Conservation (phyloP, 2,797 vertebrate genomes). For the Ptychadena robeensis region DNA sequence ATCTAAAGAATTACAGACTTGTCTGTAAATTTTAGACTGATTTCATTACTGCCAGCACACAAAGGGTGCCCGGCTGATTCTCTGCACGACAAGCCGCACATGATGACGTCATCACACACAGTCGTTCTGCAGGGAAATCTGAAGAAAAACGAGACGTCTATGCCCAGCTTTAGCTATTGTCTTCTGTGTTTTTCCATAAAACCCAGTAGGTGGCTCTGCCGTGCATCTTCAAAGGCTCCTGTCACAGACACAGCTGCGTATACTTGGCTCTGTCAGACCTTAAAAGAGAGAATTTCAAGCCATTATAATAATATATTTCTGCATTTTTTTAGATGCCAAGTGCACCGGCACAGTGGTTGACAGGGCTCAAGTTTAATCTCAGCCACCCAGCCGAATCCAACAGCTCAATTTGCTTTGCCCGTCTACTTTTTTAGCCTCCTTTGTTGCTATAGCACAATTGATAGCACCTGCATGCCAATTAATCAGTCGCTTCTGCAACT, state of each 20-base stretch:
- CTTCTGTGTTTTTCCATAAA: conserved; percentile 50
- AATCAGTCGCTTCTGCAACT: conserved; percentile 65
- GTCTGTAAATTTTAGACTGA: no score
- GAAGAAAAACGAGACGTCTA: no score
- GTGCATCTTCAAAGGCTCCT: conserved; percentile 15
- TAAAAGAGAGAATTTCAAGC: conserved; percentile 56
- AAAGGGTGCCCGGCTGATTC: no score
- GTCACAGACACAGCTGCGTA: conserved; percentile 2
- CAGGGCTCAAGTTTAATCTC: conserved; percentile 66
- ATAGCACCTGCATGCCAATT: conserved; percentile 66
- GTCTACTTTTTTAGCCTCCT: conserved; percentile 64
- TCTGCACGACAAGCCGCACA: no score
- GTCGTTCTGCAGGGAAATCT: no score
- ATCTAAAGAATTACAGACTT: no score
- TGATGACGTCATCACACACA: no score
- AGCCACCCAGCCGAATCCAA: conserved; percentile 53
- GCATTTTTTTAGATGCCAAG: conserved; percentile 64
- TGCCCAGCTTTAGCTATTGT: neutral
- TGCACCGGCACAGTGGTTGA: conserved; percentile 63
- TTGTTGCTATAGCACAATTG: conserved; percentile 64
- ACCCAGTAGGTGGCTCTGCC: conserved; percentile 65
- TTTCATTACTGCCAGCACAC: no score
- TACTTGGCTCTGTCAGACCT: conserved; percentile 40
- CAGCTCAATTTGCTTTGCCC: conserved; percentile 60
- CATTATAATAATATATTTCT: conserved; percentile 62